A percentile compares a stretch with the other conserved stretches of the same genome.
Conservation (phyloP, 1,140 invertebrate genomes). For the Polypedilum vanderplanki region DNA sequence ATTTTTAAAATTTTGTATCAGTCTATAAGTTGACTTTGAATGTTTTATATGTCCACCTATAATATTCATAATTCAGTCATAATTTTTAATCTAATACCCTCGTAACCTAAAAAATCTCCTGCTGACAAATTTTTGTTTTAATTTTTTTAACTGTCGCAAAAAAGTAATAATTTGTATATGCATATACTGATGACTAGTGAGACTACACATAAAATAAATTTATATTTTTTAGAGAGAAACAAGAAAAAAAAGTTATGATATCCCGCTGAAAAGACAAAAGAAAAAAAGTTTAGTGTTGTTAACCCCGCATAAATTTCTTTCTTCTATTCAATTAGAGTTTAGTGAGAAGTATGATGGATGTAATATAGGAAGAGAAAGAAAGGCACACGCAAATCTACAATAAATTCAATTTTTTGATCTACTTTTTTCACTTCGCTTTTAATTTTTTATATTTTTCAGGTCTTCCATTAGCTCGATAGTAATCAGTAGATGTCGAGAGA, state of each 20-base stretch:
- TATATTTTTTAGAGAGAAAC: too few relatives aligned
- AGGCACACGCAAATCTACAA: neutral
- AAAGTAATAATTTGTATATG: too few relatives aligned
- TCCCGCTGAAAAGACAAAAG: too few relatives aligned
- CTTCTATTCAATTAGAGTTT: neutral
- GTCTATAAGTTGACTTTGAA: too few relatives aligned
- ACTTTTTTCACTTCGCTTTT: constrained; percentile 17
- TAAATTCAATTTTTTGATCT: constrained; percentile 1
- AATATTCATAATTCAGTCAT: too few relatives aligned
- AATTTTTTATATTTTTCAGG: neutral
- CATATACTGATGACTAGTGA: too few relatives aligned
- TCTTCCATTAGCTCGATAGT: constrained; percentile 11
- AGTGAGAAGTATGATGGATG: neutral
- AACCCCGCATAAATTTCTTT: neutral
- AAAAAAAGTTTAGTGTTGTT: neutral
- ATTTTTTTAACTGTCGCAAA: too few relatives aligned
- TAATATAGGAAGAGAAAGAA: neutral
- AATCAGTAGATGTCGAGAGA: neutral
- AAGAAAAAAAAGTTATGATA: too few relatives aligned
- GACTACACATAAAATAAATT: too few relatives aligned
- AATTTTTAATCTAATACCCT: neutral
- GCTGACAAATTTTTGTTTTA: neutral
- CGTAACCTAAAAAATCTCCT: constrained; percentile 1
- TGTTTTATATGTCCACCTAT: too few relatives aligned
- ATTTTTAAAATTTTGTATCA: too few relatives aligned